A percentile compares a stretch with the other conserved stretches of the same genome.
Conservation (phyloP, 1,140 invertebrate species). For the Protaetia brevitarsis region DNA sequence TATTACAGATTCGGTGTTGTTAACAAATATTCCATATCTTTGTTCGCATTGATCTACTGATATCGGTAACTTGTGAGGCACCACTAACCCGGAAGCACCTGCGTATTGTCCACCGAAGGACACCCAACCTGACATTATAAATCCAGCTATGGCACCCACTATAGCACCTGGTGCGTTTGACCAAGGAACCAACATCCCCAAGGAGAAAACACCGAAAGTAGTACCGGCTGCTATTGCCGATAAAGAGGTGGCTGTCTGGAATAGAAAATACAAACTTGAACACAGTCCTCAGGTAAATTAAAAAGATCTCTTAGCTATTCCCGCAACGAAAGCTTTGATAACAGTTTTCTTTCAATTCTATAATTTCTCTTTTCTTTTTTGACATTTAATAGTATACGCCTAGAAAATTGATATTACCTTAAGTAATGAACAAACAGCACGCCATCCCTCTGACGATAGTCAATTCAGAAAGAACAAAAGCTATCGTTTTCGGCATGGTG, state of each 20-base stretch:
- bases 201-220: constrained; percentile 78
- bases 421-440: neutral
- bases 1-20: constrained; percentile 17
- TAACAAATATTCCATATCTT: constrained; percentile 32
- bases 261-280: constrained; percentile 25
- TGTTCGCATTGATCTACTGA: constrained; percentile 46
- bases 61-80: constrained; percentile 49
- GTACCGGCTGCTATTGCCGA: constrained; percentile 81
- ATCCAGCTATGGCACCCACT: constrained; percentile 56
- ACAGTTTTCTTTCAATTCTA: neutral
- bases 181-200: constrained; percentile 83
- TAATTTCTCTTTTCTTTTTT: neutral
- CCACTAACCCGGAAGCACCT: constrained; percentile 46
- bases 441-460: constrained; percentile 6
- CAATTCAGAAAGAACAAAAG: constrained; percentile 9
- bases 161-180: constrained; percentile 67
- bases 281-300: neutral
- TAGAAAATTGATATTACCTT: constrained; percentile 3
- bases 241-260: constrained; percentile 71
- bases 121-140: constrained; percentile 55
- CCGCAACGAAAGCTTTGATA: neutral
- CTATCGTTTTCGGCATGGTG: constrained; percentile 9
- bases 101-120: constrained; percentile 57
- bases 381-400: neutral
- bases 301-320: neutral